Percentiles rank a stretch among this genome's conserved stretches.
Evolutionary conservation across 1,140 invertebrate genomes (phyloP).

Genomic region (Formica exsecta): DNA sequence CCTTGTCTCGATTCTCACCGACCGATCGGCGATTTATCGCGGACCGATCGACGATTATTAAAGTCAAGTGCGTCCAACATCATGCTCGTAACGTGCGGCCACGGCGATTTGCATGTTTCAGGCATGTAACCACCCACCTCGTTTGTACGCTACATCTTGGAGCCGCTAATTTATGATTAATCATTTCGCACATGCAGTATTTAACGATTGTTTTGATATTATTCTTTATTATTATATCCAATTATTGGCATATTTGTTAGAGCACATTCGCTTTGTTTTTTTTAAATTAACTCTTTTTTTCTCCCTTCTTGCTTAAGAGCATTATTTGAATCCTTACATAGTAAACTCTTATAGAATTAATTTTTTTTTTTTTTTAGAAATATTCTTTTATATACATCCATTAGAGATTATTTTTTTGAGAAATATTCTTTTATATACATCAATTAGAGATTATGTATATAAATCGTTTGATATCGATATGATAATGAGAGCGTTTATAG

Average conservation of each 20-base stretch:
- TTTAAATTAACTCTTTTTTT: neutral
- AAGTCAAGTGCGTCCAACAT: conserved; percentile 58
- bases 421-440: no score
- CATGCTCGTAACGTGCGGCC: conserved; percentile 11
- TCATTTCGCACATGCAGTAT: neutral
- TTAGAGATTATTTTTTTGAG: no score
- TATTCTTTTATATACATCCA: no score
- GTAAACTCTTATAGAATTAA: no score
- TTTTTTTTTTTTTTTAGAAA: no score
- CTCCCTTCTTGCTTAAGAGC: neutral
- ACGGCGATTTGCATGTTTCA: conserved; percentile 46
- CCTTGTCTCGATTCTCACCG: conserved; percentile 22
- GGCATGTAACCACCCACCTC: conserved; percentile 40
- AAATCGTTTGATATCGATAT: no score
- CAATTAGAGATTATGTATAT: no score
- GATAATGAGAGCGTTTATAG: no score
- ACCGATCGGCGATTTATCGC: conserved; percentile 70
- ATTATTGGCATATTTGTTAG: neutral
- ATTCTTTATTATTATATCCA: neutral
- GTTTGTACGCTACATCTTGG: conserved; percentile 25
- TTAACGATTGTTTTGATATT: neutral
- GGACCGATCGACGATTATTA: conserved; percentile 66
- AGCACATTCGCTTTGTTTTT: neutral
- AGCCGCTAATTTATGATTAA: conserved; percentile 20
- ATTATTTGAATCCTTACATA: neutral